Conservation (phyloP, 2,113 vertebrate species). For the Equus quagga region DNA sequence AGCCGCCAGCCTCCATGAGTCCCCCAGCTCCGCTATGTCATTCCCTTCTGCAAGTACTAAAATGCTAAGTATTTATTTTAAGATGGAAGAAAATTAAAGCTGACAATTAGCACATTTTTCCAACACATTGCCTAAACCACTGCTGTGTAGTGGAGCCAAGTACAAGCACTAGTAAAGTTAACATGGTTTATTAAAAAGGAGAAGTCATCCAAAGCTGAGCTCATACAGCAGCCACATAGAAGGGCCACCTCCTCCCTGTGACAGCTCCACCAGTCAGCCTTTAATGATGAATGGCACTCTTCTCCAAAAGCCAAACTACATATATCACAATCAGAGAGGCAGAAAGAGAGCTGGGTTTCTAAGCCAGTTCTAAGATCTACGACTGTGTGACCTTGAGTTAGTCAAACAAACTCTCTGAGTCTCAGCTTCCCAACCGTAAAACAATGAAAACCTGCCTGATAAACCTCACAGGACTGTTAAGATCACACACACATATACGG, state of each 20-base stretch:
- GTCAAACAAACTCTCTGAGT: not conserved
- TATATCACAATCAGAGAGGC: not conserved
- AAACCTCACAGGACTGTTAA: not conserved
- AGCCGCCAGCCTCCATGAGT: not conserved
- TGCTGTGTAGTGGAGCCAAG: slow-evolving; percentile 4
- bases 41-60: slow-evolving; percentile 1
- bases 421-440: not conserved
- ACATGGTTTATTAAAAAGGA: slow-evolving; percentile 34
- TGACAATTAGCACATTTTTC: slow-evolving; percentile 51
- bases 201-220: not conserved
- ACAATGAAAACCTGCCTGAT: not conserved
- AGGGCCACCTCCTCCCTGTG: not conserved
- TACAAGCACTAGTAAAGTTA: slow-evolving; percentile 65
- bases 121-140: slow-evolving; percentile 37
- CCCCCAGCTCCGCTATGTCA: not conserved
- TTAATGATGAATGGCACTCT: not conserved
- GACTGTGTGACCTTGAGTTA: not conserved
- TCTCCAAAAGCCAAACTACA: not conserved
- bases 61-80: slow-evolving; percentile 58
- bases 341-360: not conserved
- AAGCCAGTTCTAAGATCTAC: not conserved
- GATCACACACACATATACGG: not conserved
- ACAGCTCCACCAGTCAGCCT: not conserved
- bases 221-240: not conserved
- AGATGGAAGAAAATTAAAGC: slow-evolving; percentile 51